Evolutionary conservation across 1,140 invertebrate species (phyloP).

Genomic region (Drosophila tristis): DNA sequence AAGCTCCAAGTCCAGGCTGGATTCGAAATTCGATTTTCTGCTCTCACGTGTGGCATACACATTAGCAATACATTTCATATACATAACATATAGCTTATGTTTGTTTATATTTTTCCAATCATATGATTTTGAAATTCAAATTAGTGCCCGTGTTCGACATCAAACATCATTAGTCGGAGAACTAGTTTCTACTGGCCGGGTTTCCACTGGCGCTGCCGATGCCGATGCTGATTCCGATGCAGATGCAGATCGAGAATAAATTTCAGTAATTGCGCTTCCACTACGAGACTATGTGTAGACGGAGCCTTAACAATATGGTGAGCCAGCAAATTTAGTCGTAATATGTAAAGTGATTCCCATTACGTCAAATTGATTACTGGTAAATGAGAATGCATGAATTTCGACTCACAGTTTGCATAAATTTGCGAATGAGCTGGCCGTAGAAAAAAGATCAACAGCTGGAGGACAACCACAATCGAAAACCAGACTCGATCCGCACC

Average conservation of each 20-base stretch:
- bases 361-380: conserved; percentile 73
- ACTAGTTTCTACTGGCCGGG: conserved; percentile 26
- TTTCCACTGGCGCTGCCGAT: too few relatives aligned
- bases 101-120: conserved; percentile 35
- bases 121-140: conserved; percentile 46
- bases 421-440: conserved; percentile 33
- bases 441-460: conserved; percentile 36
- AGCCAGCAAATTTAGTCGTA: conserved; percentile 54
- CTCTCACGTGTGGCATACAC: conserved; percentile 8
- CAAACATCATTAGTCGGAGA: conserved; percentile 37
- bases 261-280: conserved; percentile 39
- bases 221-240: not conserved
- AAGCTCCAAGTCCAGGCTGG: too few relatives aligned
- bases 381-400: conserved; percentile 70
- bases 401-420: conserved; percentile 43
- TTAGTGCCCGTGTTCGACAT: conserved; percentile 18
- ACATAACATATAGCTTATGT: conserved; percentile 21
- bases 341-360: conserved; percentile 61
- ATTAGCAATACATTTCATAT: conserved; percentile 10
- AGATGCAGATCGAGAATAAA: conserved; percentile 13
- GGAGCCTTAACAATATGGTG: not conserved
- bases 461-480: conserved; percentile 77
- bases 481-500: conserved; percentile 34
- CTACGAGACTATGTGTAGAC: not conserved
- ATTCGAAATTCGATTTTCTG: conserved; percentile 12